These are phyloP conservation scores for Camarhynchus parvulus DNA, from an alignment of 2,113 vertebrate genomes.

Conservation along the genomic window DNA sequence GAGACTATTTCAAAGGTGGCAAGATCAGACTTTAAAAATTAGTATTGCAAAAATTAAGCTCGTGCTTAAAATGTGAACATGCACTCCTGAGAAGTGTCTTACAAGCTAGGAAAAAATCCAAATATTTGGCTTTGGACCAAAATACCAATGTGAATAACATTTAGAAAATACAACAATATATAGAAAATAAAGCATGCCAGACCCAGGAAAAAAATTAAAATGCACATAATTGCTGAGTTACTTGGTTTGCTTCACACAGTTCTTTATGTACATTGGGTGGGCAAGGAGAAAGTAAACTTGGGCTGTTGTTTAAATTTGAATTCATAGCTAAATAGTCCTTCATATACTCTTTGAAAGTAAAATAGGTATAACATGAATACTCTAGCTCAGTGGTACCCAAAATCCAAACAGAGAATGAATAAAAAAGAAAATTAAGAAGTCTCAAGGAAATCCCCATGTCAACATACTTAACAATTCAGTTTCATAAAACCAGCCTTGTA, in stretches of 20 bases:
- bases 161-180: not conserved
- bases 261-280: not conserved
- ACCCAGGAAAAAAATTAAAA: not conserved
- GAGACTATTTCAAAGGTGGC: not conserved
- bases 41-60: not conserved
- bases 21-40: not conserved
- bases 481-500: not conserved
- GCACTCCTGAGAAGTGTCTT: not conserved
- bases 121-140: not conserved
- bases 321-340: not conserved
- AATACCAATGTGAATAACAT: not conserved
- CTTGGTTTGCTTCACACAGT: not conserved
- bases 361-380: not conserved
- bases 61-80: not conserved
- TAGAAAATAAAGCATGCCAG: not conserved
- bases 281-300: not conserved
- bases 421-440: not conserved
- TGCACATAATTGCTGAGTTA: not conserved
- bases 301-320: not conserved
- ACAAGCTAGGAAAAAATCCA: not conserved
- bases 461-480: not conserved
- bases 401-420: not conserved
- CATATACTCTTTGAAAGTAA: not conserved
- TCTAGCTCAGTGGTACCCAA: not conserved
- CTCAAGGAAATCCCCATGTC: not conserved